Evolutionary conservation across 1,140 invertebrate genomes (phyloP).

Genomic region (Tetramorium parvispinum): DNA sequence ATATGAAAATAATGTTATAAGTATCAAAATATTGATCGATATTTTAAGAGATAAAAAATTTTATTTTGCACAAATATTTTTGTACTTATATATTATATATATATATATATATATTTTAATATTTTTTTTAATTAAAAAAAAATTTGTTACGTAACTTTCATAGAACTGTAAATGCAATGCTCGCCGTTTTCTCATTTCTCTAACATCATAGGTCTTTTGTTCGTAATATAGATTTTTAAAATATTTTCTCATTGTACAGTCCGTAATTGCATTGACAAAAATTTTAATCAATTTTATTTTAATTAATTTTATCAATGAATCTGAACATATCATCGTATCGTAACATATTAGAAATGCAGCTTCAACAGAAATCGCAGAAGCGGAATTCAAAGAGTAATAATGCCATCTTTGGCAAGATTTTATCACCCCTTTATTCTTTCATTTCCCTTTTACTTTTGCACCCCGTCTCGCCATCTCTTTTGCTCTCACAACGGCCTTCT

Average conservation of each 20-base stretch:
- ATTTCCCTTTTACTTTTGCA: slow-evolving; percentile 9
- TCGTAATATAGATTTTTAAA: not conserved
- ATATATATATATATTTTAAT: not conserved
- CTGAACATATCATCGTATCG: too few relatives aligned
- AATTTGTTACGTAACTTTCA: not conserved
- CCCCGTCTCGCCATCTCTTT: not conserved
- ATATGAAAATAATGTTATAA: slow-evolving; percentile 3
- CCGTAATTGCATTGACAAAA: not conserved
- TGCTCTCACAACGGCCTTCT: slow-evolving; percentile 33
- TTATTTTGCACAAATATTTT: not conserved
- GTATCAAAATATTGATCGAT: not conserved
- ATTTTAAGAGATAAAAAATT: not conserved
- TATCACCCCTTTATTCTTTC: not conserved
- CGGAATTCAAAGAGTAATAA: slow-evolving; percentile 58
- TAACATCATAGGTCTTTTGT: not conserved
- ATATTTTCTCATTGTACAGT: not conserved
- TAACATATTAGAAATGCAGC: not conserved
- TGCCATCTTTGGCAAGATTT: slow-evolving; percentile 27
- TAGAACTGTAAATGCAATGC: not conserved
- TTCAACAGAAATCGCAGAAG: slow-evolving; percentile 9
- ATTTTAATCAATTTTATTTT: not conserved
- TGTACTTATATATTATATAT: not conserved
- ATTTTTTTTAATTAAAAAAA: not conserved
- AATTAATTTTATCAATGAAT: not conserved
- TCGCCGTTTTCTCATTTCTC: not conserved